Percentiles rank a stretch among this genome's conserved stretches.
phyloP scores from a whole-genome alignment of 2,888 invertebrate species.

The Leptinotarsa rubiginosa region DNA sequence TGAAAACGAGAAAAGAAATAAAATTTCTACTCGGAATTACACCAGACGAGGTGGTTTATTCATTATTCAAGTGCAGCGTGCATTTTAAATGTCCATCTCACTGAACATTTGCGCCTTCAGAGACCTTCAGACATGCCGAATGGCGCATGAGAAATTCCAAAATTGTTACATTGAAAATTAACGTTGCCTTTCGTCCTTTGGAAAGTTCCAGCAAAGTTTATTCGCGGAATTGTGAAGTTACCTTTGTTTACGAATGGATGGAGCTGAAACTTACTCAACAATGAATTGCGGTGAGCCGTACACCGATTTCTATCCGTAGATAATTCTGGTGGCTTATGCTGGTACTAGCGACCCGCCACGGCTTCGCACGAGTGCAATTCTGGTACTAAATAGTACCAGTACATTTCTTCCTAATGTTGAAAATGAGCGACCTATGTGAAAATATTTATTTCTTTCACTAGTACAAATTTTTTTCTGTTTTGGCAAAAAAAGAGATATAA shows the following conservation, averaged over 20 bases:
- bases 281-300: too few species aligned
- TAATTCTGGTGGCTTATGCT: too few species aligned
- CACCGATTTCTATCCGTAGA: too few species aligned
- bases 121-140: constrained; percentile 1
- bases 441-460: too few species aligned
- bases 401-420: too few species aligned
- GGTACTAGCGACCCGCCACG: too few species aligned
- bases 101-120: constrained; percentile 10
- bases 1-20: constrained; percentile 6
- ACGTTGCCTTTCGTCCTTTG: neutral
- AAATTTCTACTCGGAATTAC: constrained; percentile 13
- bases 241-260: neutral
- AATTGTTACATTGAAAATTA: constrained; percentile 18
- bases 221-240: constrained; percentile 1
- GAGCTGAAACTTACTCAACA: too few species aligned
- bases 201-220: constrained; percentile 3
- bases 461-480: too few species aligned
- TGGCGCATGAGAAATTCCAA: constrained; percentile 5
- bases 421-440: too few species aligned
- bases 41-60: neutral
- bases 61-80: constrained; percentile 18
- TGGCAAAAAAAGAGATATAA: too few species aligned
- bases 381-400: too few species aligned
- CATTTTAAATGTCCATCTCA: constrained; percentile 15
- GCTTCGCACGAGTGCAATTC: too few species aligned